Base-by-base conservation (phyloP, 2,797 vertebrate genomes). In the Cuniculus paca region DNA sequence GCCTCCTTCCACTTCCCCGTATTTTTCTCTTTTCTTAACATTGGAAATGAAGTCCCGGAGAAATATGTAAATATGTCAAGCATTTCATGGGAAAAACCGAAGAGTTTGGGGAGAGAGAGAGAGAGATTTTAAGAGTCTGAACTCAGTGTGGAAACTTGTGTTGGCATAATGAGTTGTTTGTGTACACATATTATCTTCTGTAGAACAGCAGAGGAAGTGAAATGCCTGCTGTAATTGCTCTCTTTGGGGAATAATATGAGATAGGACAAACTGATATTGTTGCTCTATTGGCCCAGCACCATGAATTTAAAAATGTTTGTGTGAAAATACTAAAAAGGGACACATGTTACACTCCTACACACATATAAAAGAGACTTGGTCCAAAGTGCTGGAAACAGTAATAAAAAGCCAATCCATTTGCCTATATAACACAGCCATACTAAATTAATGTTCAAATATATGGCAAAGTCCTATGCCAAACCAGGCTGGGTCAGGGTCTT, bases 261-360 rank as follows among this genome's bases (percentile, higher is more conserved):
- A 60, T 0, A 72, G 65, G 87, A 94, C 72, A 87, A 95, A 89
- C 8, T 63, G 54, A 34, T 85, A 63, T 72, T 82, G 89, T 70
- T 91, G 45, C 36, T 90, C 14, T 84, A 13, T 87, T 94, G 93
- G 90, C 91, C 31, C 91, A 83, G 72, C 24, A 91, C 65, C 80
- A 90, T 17, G 74, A 94, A 70, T 94, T 96, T 94, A 11, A 95
- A 95, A 91, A 88, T 52, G 54, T 89, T 81, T 86, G 78, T 89
- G 70, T 84, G 60, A 84, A 86, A 95, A 96, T 94, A 93, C 31
- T 80, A 89, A 95, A 83, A 88, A 80, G 39, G 74, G 89, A 94
- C 86, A 74, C 42, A 89, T 65, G 28, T 88, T 93, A 81, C 6
- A 84, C 63, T 95, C 92, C 86, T 70, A 89, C 79, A 81, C 39